Conservation (phyloP, 2,797 vertebrate genomes). For the Tokudaia muenninki region DNA sequence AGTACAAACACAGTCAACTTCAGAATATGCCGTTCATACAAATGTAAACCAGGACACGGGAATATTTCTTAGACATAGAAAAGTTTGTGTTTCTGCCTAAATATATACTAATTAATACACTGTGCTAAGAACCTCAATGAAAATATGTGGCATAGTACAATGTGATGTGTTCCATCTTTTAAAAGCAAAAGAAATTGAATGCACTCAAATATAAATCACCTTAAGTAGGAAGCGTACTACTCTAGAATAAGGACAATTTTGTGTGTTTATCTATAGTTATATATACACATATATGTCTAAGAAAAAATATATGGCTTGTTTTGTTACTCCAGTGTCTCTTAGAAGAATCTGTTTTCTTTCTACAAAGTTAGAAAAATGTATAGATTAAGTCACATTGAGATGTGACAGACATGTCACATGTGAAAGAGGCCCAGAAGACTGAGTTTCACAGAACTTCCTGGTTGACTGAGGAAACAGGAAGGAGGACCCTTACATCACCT, state of each 20-base stretch:
- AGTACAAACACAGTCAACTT: conserved; percentile 93
- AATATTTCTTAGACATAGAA: conserved; percentile 86
- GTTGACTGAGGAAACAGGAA: conserved; percentile 35
- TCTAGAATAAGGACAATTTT: conserved; percentile 87
- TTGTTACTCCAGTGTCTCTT: conserved; percentile 87
- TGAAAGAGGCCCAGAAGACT: conserved; percentile 73
- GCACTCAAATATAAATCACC: conserved; percentile 88
- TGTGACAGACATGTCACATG: conserved; percentile 79
- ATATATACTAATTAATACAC: conserved; percentile 86
- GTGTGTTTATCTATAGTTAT: conserved; percentile 87
- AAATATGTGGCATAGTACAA: conserved; percentile 88
- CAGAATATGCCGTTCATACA: conserved; percentile 94
- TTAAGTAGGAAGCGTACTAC: conserved; percentile 88
- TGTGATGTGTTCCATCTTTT: conserved; percentile 85
- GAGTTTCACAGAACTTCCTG: conserved; percentile 70
- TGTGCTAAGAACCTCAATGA: conserved; percentile 87
- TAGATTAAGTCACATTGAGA: conserved; percentile 84
- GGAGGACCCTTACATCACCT: not conserved
- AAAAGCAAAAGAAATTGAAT: conserved; percentile 87
- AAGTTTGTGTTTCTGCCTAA: conserved; percentile 87
- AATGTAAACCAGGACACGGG: conserved; percentile 94
- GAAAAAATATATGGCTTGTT: conserved; percentile 90
- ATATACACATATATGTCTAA: conserved; percentile 86
- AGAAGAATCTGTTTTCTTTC: conserved; percentile 84
- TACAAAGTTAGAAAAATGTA: conserved; percentile 80